phyloP scores from a whole-genome alignment of 2,888 invertebrate species.

The Macrophya alboannulata region DNA sequence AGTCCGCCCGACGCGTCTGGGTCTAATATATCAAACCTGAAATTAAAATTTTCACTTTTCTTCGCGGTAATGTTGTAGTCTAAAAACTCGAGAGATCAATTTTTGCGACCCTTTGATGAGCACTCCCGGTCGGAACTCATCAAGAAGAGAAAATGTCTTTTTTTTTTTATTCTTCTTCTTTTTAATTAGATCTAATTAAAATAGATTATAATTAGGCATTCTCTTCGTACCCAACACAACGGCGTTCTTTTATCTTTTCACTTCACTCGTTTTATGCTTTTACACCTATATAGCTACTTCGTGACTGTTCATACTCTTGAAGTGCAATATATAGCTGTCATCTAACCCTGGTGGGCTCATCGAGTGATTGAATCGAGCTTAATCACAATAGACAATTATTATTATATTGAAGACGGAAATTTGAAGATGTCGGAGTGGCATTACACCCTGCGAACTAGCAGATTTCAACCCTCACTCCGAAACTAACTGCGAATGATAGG shows the following conservation, averaged over 20 bases:
- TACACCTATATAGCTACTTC: background rate
- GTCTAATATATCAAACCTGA: background rate
- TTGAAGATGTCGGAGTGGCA: background rate
- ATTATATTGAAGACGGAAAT: background rate
- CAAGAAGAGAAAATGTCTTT: background rate
- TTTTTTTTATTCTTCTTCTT: background rate
- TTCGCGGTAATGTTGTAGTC: no score
- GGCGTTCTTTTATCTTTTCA: background rate
- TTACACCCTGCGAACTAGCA: background rate
- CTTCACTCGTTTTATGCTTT: background rate
- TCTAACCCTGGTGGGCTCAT: background rate
- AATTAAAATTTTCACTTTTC: background rate
- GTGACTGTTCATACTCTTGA: background rate
- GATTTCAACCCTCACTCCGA: background rate
- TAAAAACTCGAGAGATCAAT: background rate
- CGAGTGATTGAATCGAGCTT: background rate
- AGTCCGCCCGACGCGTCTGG: background rate
- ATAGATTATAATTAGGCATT: conserved; percentile 14
- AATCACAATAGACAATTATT: background rate
- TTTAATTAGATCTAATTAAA: conserved; percentile 14
- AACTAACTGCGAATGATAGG: background rate
- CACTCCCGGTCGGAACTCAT: background rate
- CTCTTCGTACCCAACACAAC: background rate
- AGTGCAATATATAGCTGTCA: background rate
- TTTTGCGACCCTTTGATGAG: background rate